Base-by-base conservation (phyloP, 1,140 invertebrate species). In the Babylonia areolata region DNA sequence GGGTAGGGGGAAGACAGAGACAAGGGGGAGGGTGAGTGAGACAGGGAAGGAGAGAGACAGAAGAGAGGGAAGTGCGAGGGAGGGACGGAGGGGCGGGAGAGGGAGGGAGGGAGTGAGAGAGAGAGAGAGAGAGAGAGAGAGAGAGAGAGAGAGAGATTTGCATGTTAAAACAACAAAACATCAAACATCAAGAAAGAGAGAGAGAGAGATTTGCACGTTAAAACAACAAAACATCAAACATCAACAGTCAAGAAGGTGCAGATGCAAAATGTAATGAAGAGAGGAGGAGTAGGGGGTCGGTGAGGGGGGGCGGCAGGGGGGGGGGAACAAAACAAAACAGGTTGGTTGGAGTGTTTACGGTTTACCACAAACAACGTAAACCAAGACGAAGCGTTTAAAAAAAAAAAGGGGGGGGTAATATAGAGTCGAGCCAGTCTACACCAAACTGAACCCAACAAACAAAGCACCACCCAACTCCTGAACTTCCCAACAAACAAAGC, bases 71-170 rank as follows among this genome's bases (percentile, higher is more conserved):
- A 64, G 58, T 0, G 58, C 15, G 6, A 64, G 58, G 3, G 23
- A 23, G 58, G 28, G 12, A 11, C 5, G 28, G 20, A 23, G 23
- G 58, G 3, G 58, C 9, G 58, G 23, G 9, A 64, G 58, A 64
- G 58, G 23, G 58, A 64, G 58, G 23, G 58, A 64, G 58, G 20
- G 58, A 64, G 58, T 12, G 58, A 64, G 58, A 64, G 58, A 64
- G 58, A 64, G 58, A 64, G 58, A 64, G 58, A 64, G 58, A 64
- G 58, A 64, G 58, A 64, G 58, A 64, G 58, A 64, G 58, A 64
- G 58, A 64, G 58, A 64, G 58, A 64, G 58, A 64, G 20, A 64
- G 58, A 64, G 28, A 64, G 28, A 28, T 20, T 11, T 20, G 46
- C 46, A 6, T 51, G 46, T 20, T n/a, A n/a, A 6, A 51, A 51